A percentile compares a stretch with the other conserved stretches of the same genome.
These are phyloP conservation scores for Endotricha flammealis DNA, from an alignment of 2,888 invertebrate species.

Conservation along the genomic window DNA sequence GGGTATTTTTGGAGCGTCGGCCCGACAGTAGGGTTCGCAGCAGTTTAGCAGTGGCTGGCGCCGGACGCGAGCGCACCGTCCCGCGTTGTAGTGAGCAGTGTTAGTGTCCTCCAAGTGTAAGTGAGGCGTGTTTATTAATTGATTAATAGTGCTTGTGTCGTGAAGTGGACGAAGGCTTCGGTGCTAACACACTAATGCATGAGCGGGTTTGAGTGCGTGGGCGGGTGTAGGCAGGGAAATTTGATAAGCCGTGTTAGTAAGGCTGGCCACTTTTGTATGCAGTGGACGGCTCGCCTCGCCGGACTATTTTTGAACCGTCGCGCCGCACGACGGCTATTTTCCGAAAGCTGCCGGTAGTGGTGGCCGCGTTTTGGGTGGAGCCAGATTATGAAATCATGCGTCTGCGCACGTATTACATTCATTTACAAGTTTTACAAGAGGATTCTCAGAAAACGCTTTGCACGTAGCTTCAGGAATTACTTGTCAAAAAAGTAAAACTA, in stretches of 20 bases:
- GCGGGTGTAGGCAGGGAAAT: constrained; percentile 69
- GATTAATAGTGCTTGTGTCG: constrained; percentile 52
- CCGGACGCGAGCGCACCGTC: constrained; percentile 40
- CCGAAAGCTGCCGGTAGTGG: constrained; percentile 30
- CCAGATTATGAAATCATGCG: neutral
- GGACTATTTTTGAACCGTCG: constrained; percentile 65
- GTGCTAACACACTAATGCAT: constrained; percentile 75
- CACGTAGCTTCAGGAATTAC: constrained; percentile 7
- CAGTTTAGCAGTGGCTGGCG: constrained; percentile 57
- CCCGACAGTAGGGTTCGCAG: constrained; percentile 41
- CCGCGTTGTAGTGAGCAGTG: constrained; percentile 40
- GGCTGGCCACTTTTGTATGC: constrained; percentile 73
- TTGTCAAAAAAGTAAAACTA: too few species aligned
- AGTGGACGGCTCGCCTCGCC: constrained; percentile 42
- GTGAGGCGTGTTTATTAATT: constrained; percentile 59
- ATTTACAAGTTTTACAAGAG: neutral
- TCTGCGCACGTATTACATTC: neutral
- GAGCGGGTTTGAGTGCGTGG: constrained; percentile 48
- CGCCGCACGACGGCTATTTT: constrained; percentile 41
- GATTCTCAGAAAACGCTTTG: constrained; percentile 4
- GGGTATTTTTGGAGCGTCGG: constrained; percentile 65
- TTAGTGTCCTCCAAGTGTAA: constrained; percentile 52
- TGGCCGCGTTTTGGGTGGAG: constrained; percentile 21
- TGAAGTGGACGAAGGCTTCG: constrained; percentile 47
- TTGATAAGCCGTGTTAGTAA: constrained; percentile 66